A percentile compares a stretch with the other conserved stretches of the same genome.
These are phyloP conservation scores for Rhopalosiphum padi DNA, from an alignment of 1,140 invertebrate genomes.

Conservation along the genomic window DNA sequence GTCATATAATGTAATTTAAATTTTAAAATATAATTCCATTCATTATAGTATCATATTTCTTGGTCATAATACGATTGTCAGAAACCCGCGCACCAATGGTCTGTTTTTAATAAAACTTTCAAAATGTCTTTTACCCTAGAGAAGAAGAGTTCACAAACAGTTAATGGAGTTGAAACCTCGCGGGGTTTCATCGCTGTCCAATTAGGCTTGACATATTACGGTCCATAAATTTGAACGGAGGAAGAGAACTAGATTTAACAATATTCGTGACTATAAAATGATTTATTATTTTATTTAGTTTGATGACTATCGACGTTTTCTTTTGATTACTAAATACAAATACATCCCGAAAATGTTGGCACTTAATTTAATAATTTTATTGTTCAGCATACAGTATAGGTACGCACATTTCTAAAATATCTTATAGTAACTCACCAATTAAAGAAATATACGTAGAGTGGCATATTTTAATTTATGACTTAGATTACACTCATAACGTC, in stretches of 20 bases:
- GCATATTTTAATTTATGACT: too few relatives aligned
- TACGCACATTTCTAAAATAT: too few relatives aligned
- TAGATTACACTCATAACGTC: too few relatives aligned
- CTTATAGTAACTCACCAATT: too few relatives aligned
- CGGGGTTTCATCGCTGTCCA: background rate
- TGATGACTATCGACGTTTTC: background rate
- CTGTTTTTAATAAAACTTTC: constrained; percentile 36
- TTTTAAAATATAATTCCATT: background rate
- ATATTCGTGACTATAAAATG: background rate
- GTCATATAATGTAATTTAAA: background rate
- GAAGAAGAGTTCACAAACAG: constrained; percentile 15
- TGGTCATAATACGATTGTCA: background rate
- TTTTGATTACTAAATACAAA: background rate
- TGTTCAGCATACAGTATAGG: background rate
- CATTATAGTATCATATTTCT: background rate
- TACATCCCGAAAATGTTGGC: background rate
- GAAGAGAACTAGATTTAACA: background rate
- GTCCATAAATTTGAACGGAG: constrained; percentile 20
- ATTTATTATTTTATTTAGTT: constrained; percentile 39
- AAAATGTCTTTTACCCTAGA: constrained; percentile 1
- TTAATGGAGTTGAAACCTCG: background rate
- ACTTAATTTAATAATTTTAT: background rate
- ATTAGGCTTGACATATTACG: constrained; percentile 47
- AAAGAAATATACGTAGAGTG: too few relatives aligned
- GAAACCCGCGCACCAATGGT: background rate